phyloP scores from a whole-genome alignment of 2,888 invertebrate genomes.

The Mechanitis mazaeus region DNA sequence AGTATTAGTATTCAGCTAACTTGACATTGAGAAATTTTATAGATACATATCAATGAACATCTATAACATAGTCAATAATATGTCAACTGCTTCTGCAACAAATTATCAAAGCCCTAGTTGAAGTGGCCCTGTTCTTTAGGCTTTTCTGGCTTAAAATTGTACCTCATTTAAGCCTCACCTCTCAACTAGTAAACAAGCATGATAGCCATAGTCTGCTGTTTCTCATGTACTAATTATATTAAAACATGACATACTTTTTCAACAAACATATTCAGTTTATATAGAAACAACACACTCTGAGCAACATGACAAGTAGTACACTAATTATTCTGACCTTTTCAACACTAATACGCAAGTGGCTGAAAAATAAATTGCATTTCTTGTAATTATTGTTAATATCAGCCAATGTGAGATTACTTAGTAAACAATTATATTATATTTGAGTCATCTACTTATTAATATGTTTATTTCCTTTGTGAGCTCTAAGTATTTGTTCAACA shows the following conservation, averaged over 20 bases:
- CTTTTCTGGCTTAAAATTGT: constrained; percentile 58
- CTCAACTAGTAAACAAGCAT: constrained; percentile 57
- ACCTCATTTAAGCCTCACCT: constrained; percentile 54
- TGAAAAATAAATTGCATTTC: constrained; percentile 59
- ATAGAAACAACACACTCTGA: constrained; percentile 49
- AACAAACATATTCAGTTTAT: neutral
- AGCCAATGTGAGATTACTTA: too few species aligned
- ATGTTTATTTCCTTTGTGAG: too few species aligned
- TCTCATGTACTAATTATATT: constrained; percentile 28
- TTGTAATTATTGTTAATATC: constrained; percentile 20
- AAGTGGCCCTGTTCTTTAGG: constrained; percentile 59
- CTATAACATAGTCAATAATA: constrained; percentile 19
- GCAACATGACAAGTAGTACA: constrained; percentile 51
- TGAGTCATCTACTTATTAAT: too few species aligned
- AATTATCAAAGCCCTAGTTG: constrained; percentile 46
- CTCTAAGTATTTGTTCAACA: too few species aligned
- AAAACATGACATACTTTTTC: neutral
- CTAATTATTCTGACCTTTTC: constrained; percentile 64
- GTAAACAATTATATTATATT: neutral
- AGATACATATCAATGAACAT: constrained; percentile 19
- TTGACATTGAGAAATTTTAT: constrained; percentile 17
- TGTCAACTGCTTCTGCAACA: constrained; percentile 33
- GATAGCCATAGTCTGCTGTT: constrained; percentile 50
- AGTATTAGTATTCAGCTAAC: constrained; percentile 15
- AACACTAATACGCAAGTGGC: constrained; percentile 58